Base-by-base conservation (phyloP, 2,113 vertebrate species). In the Strix uralensis region DNA sequence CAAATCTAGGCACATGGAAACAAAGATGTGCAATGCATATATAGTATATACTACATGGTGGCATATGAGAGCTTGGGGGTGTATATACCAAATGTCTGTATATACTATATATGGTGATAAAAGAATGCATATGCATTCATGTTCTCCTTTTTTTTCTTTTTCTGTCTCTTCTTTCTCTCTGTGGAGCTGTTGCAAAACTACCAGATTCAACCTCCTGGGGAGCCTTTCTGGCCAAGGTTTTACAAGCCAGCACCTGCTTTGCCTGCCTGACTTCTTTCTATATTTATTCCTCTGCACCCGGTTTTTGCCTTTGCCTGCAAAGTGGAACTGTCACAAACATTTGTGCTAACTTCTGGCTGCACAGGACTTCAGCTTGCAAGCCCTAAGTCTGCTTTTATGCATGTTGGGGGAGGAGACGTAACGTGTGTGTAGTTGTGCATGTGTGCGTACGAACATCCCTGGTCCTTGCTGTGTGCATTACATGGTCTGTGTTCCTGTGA, bases 121-220 rank as follows among this genome's bases (percentile, higher is more conserved):
- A 90, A 80, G 91, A 82, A 94, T 95, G 91, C 89, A 70, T 97
- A 94, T 96, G 95, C 95, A 82, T 97, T 94, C 95, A 90, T 82
- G 34, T 83, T 94, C 82, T 85, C 40, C 61, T 58, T 94, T 29
- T 88, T 54, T 42, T 46, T 75, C 18, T 92, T 80, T 96, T 89
- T 78, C 81, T 77, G 29, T 94, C 91, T 97, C 59, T 96, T 87
- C 89, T 94, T 70, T 91, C 66, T 94, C 58, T 94, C 90, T 96
- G 38, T 92, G 94, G 88, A 96, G 66, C 94, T 95, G 89, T 95
- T 96, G 66, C 89, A 90, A 94, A 94, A 89, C 90, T 61, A 95
- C 95, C 91, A 97, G 84, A 95, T 95, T 87, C 97, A 91, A 46
- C 93, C 96, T 97, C 95, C 79, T 79, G 97, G 96, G 94, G 89